Evolutionary conservation across 2,888 invertebrate genomes (phyloP).

Genomic region (Unio delphinus): DNA sequence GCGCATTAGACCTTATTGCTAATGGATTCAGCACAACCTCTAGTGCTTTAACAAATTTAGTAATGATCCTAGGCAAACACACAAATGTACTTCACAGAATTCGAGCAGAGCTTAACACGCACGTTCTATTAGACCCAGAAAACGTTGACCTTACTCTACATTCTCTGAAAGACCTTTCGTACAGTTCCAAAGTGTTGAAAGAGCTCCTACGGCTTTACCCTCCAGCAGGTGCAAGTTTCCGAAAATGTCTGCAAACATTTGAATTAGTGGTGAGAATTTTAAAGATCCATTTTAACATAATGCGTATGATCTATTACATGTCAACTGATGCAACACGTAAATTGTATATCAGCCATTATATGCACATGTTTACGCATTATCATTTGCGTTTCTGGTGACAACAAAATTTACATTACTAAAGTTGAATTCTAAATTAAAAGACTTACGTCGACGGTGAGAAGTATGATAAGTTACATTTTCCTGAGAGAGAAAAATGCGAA

Average conservation of each 20-base stretch:
- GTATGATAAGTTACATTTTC: too few relatives aligned
- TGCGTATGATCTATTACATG: too few relatives aligned
- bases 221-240: slow-evolving; percentile 59
- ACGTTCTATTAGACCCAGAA: slow-evolving; percentile 18
- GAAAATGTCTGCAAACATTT: slow-evolving; percentile 59
- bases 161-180: slow-evolving; percentile 32
- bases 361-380: too few relatives aligned
- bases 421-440: too few relatives aligned
- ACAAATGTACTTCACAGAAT: slow-evolving; percentile 44
- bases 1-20: slow-evolving; percentile 62
- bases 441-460: too few relatives aligned
- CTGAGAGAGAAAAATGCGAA: too few relatives aligned
- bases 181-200: slow-evolving; percentile 50
- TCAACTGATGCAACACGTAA: too few relatives aligned
- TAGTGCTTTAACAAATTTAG: slow-evolving; percentile 46
- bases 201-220: slow-evolving; percentile 60
- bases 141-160: slow-evolving; percentile 29
- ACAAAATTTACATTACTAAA: too few relatives aligned
- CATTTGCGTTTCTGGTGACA: too few relatives aligned
- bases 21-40: slow-evolving; percentile 60
- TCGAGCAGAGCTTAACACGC: slow-evolving; percentile 41
- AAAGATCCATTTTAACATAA: too few relatives aligned
- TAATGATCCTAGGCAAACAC: slow-evolving; percentile 47
- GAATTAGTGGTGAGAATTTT: slow-evolving; percentile 57
- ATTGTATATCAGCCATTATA: too few relatives aligned